Base-by-base conservation (phyloP, 2,888 invertebrate species). In the Morpho deidamia region DNA sequence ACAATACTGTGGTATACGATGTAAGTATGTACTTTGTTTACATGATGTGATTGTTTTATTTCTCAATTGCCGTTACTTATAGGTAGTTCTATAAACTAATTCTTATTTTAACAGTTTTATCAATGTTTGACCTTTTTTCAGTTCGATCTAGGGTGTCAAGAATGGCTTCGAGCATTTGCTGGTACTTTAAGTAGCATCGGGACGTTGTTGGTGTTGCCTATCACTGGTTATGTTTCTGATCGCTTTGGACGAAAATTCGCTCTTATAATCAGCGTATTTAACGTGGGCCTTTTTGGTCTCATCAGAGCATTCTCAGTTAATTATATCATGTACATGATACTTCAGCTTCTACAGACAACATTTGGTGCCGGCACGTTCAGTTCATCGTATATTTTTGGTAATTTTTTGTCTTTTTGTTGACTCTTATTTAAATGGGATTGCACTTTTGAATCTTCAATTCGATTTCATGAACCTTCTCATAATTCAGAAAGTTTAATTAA, bases 151-250 rank as follows among this genome's bases (percentile, higher is more conserved):
- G 90, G 90, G 12, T 92, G 92, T 64, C 83, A 90, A 32, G 81
- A 91, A 60, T 94, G 93, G 93, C 91, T 91, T 69, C 75, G 93
- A 44, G 90, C 93, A 0, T 68, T 94, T 59, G 91, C 93, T 8
- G 94, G 94, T 2, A 93, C 93, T 7, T 75, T 93, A 7, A 92
- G 92, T 69, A 93, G 91, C 64, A 69, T 92, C 44, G 93, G 93
- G 9, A 92, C 92, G 63, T 91, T 93, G 62, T 74, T 93, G 56
- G 92, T 92, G n/a, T 79, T 93, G 60, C 92, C 92, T 0, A 74
- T 93, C 38, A 90, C 92, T 7, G 94, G 94, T 39, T 84, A 89
- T 47, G 68, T 93, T 38, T 93, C 94, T 2, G 94, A 94, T 74
- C 91, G 83, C 53, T 88, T 76, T 54, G 90, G 90, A 8, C 71